Percentiles rank a stretch among this genome's conserved stretches.
These are phyloP conservation scores for Ochropacha duplaris DNA, from an alignment of 2,888 invertebrate species.

Conservation along the genomic window DNA sequence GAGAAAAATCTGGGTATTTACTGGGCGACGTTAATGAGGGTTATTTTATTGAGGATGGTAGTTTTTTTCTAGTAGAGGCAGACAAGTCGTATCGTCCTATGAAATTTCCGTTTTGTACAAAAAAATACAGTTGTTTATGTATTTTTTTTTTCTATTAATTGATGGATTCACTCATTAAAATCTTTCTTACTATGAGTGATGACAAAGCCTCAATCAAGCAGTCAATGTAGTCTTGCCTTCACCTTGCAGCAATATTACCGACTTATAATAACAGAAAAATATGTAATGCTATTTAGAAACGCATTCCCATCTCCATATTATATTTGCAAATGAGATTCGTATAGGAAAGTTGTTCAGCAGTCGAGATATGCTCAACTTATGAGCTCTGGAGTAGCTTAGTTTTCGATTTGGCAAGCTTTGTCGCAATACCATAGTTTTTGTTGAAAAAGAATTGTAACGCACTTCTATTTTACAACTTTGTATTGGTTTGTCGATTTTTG, in stretches of 20 bases:
- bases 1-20: neutral
- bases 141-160: no score
- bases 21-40: neutral
- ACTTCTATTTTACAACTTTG: conserved; percentile 14
- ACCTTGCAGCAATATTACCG: no score
- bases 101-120: no score
- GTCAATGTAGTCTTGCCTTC: no score
- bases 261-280: neutral
- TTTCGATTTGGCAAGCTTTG: conserved; percentile 69
- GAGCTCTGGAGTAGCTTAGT: conserved; percentile 49
- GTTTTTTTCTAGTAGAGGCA: no score
- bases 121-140: no score
- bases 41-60: neutral
- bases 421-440: conserved; percentile 44
- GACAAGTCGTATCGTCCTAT: no score
- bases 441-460: conserved; percentile 18
- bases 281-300: neutral
- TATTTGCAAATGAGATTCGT: conserved; percentile 34
- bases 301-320: conserved; percentile 21
- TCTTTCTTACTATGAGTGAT: no score
- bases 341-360: conserved; percentile 27
- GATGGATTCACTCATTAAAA: no score
- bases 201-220: no score
- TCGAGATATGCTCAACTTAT: conserved; percentile 8
- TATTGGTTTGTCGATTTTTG: neutral